These are phyloP conservation scores for Rattus rattus DNA, from an alignment of 2,113 vertebrate species.

Conservation along the genomic window DNA sequence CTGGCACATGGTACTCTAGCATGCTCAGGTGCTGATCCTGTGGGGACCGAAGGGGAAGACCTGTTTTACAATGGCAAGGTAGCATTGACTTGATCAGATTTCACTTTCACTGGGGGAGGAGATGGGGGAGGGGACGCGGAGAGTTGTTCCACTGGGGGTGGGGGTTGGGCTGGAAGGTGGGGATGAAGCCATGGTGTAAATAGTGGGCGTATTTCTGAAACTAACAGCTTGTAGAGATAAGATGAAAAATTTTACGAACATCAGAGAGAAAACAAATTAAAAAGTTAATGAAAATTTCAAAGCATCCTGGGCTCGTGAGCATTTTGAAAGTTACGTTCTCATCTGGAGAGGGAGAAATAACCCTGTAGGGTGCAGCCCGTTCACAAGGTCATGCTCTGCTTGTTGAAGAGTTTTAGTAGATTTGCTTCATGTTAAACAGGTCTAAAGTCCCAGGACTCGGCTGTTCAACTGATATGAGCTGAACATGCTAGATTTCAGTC, in stretches of 20 bases:
- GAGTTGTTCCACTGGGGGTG: slow-evolving; percentile 10
- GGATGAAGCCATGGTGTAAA: neutral
- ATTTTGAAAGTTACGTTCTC: slow-evolving; percentile 2
- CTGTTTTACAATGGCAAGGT: neutral
- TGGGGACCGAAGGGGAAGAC: slow-evolving; percentile 5
- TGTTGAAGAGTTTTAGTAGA: neutral
- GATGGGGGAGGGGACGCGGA: neutral
- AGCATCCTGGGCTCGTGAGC: neutral
- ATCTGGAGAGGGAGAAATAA: neutral
- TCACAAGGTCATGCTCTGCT: neutral
- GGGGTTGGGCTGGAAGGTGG: neutral
- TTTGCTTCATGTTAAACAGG: slow-evolving; percentile 13
- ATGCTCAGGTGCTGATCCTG: slow-evolving; percentile 95
- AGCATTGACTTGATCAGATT: neutral
- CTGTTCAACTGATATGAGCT: neutral
- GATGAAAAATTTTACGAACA: slow-evolving; percentile 44
- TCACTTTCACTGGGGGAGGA: neutral
- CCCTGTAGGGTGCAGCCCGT: neutral
- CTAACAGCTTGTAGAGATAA: slow-evolving; percentile 34
- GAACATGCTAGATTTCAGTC: neutral
- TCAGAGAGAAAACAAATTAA: slow-evolving; percentile 57
- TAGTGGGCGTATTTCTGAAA: slow-evolving; percentile 1
- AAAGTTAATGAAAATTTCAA: slow-evolving; percentile 59
- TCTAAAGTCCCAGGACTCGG: slow-evolving; percentile 12
- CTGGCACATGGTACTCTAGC: slow-evolving; percentile 94